phyloP scores from a whole-genome alignment of 2,888 invertebrate genomes.

The Cabera pusaria region DNA sequence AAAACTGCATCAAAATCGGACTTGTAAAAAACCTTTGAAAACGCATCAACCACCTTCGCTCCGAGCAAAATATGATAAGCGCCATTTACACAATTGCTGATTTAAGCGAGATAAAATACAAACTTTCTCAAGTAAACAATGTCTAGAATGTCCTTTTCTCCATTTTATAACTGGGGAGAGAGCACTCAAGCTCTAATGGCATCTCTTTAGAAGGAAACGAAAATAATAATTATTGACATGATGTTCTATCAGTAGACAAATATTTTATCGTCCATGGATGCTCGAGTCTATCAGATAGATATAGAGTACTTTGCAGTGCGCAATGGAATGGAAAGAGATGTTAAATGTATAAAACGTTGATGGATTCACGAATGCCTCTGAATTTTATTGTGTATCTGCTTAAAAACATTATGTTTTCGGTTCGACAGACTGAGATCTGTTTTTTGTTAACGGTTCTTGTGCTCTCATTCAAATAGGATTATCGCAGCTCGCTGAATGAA shows the following conservation, averaged over 20 bases:
- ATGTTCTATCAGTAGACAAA: constrained; percentile 58
- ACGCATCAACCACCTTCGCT: constrained; percentile 36
- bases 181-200: constrained; percentile 72
- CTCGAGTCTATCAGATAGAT: constrained; percentile 38
- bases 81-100: constrained; percentile 45
- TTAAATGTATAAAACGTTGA: constrained; percentile 55
- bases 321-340: constrained; percentile 64
- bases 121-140: constrained; percentile 49
- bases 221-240: constrained; percentile 78
- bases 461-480: background rate
- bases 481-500: background rate
- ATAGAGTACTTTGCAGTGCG: constrained; percentile 58
- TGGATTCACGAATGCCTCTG: constrained; percentile 40
- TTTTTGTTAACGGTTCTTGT: background rate
- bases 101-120: constrained; percentile 57
- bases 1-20: too few species aligned
- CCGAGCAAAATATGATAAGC: constrained; percentile 51
- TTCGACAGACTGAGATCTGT: background rate
- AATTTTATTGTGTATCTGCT: constrained; percentile 6
- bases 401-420: constrained; percentile 3
- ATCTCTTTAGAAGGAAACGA: constrained; percentile 69
- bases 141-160: constrained; percentile 55
- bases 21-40: too few species aligned
- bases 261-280: constrained; percentile 51
- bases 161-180: constrained; percentile 55